Conservation (phyloP, 2,797 vertebrate genomes). For the Tangara arthus region DNA sequence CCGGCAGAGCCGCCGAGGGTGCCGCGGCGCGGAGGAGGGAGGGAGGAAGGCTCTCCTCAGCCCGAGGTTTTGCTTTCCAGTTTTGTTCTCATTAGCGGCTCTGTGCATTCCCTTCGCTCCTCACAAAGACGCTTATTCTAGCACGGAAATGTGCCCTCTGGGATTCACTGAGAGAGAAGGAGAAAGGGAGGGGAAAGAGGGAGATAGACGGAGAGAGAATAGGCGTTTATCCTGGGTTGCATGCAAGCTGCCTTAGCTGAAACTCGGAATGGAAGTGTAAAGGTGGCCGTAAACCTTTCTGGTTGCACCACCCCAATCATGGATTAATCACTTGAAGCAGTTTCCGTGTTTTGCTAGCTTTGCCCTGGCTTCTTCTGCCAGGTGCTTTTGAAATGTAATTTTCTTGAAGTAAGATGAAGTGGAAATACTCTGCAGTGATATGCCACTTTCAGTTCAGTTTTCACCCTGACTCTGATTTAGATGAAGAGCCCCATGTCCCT, state of each 20-base stretch:
- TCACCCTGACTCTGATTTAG: not conserved
- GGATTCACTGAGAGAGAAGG: constrained; percentile 6
- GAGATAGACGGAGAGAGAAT: not conserved
- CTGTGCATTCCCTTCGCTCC: constrained; percentile 7
- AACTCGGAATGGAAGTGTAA: not conserved
- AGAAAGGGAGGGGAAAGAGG: not conserved
- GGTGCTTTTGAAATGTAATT: not conserved
- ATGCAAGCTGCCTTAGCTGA: not conserved
- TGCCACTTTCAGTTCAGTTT: not conserved
- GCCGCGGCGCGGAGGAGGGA: not conserved
- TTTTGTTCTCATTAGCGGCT: constrained; percentile 24
- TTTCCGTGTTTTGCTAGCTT: not conserved
- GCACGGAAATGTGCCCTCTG: constrained; percentile 15
- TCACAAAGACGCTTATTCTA: constrained; percentile 40
- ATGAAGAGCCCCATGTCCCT: not conserved
- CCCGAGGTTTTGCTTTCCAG: not conserved
- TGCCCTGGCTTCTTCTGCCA: not conserved
- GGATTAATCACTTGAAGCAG: not conserved
- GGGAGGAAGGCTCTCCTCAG: not conserved
- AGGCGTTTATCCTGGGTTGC: not conserved
- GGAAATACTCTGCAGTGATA: not conserved
- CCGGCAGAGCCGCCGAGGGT: not conserved
- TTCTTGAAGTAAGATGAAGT: not conserved
- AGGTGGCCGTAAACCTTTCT: not conserved
- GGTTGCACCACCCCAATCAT: not conserved